phyloP scores from a whole-genome alignment of 2,888 invertebrate species.

The Pristionchus exspectatus region DNA sequence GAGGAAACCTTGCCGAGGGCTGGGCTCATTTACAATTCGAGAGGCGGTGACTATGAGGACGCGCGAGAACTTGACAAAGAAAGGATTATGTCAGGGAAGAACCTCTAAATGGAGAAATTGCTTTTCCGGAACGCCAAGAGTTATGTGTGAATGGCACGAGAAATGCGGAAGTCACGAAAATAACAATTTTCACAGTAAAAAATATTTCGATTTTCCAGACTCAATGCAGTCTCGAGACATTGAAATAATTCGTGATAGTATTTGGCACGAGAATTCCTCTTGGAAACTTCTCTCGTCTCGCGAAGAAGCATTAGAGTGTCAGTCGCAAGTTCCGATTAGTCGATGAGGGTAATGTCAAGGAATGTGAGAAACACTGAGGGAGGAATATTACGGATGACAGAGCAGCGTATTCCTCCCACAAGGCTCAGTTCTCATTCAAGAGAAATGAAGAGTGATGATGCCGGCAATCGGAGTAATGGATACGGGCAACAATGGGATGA shows the following conservation, averaged over 20 bases:
- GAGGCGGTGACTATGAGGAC: conserved; percentile 36
- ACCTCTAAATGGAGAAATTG: conserved; percentile 1
- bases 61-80: conserved; percentile 3
- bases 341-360: not conserved
- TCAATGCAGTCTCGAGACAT: not conserved
- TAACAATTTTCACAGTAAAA: not conserved
- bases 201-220: too few species aligned
- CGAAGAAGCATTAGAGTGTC: not conserved
- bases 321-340: not conserved
- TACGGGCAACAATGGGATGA: not conserved
- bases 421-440: conserved; percentile 14
- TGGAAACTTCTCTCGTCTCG: not conserved
- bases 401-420: conserved; percentile 4
- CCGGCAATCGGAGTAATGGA: not conserved
- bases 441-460: not conserved
- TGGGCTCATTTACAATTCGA: conserved; percentile 40
- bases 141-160: not conserved
- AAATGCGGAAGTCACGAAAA: not conserved
- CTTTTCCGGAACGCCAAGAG: not conserved
- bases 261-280: too few species aligned
- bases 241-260: not conserved
- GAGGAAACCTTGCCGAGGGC: conserved; percentile 28
- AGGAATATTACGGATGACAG: not conserved
- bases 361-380: not conserved
- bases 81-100: not conserved